Percentiles rank a stretch among this genome's conserved stretches.
Conservation (phyloP, 2,113 vertebrate genomes). For the Ceratotherium simum region DNA sequence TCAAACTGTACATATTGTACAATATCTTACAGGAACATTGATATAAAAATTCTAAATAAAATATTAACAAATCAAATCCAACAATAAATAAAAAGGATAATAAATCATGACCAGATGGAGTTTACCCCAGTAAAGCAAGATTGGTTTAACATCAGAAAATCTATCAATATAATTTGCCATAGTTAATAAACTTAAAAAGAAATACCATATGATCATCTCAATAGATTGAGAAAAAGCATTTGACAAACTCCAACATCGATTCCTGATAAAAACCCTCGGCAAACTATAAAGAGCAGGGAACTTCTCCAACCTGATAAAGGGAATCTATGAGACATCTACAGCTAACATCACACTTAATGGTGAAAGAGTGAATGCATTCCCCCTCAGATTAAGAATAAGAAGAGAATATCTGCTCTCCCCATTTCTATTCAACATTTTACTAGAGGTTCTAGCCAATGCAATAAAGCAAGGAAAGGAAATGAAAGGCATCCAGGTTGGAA, state of each 20-base stretch:
- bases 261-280: neutral
- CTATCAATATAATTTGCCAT: neutral
- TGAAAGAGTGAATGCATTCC: neutral
- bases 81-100: neutral
- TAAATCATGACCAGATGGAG: neutral
- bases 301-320: neutral
- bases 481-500: neutral
- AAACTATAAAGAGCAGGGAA: neutral
- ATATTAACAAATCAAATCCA: neutral
- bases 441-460: neutral
- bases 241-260: neutral
- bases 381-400: neutral
- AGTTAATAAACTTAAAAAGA: neutral
- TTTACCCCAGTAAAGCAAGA: neutral
- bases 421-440: neutral
- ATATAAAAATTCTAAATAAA: conserved; percentile 3
- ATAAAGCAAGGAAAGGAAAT: neutral
- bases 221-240: neutral
- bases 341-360: neutral
- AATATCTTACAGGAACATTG: neutral
- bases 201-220: neutral
- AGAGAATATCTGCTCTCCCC: neutral
- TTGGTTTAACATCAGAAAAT: neutral
- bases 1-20: neutral
- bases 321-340: neutral